Conservation (phyloP, 2,113 vertebrate genomes). For the Plectropomus leopardus region DNA sequence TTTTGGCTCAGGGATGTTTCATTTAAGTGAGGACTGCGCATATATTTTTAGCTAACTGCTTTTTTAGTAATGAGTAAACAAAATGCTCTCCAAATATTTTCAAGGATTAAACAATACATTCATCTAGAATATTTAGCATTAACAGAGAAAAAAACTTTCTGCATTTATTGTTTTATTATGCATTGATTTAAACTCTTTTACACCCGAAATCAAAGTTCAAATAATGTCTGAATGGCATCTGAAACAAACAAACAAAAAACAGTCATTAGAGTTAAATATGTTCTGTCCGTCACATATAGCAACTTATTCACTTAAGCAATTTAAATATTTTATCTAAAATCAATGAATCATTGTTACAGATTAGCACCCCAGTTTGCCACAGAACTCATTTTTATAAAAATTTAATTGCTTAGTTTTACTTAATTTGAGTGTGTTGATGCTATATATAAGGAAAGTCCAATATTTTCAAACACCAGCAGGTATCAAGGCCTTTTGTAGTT, state of each 20-base stretch:
- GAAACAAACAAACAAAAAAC: constrained; percentile 55
- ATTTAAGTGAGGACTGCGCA: neutral
- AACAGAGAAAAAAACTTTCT: neutral
- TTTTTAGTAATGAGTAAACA: neutral
- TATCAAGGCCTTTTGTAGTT: no score
- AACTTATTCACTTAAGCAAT: neutral
- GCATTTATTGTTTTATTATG: neutral
- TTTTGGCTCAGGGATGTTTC: neutral
- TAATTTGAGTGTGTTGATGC: neutral
- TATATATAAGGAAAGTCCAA: neutral
- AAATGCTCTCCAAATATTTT: neutral
- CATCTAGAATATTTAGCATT: neutral
- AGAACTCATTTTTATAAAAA: neutral
- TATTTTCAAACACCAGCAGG: neutral
- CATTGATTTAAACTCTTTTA: neutral
- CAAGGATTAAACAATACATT: neutral
- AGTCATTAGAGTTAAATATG: neutral
- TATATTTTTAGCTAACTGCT: neutral
- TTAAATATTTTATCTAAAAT: neutral
- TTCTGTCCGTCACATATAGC: neutral
- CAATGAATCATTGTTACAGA: neutral
- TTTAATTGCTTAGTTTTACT: neutral
- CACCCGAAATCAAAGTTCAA: constrained; percentile 36
- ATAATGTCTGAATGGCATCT: constrained; percentile 64
- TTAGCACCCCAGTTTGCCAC: neutral